Evolutionary conservation across 2,113 vertebrate genomes (phyloP).

Genomic region (Mustela nigripes): DNA sequence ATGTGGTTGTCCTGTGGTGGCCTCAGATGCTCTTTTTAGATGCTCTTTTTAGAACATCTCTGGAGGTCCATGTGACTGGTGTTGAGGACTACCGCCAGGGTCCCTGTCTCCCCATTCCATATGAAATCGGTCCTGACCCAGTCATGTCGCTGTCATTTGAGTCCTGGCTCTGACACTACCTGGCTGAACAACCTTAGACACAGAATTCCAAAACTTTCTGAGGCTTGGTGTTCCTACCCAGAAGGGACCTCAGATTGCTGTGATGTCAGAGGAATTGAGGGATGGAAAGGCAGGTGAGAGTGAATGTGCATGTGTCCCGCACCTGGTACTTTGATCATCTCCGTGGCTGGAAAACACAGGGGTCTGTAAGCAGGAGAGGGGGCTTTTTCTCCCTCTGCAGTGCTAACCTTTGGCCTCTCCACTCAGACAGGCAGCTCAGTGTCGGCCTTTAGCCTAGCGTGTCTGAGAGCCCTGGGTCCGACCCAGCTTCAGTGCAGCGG

Average conservation of each 20-base stretch:
- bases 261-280: background rate
- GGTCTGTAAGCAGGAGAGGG: background rate
- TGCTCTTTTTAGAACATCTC: slow-evolving; percentile 14
- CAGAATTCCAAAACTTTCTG: background rate
- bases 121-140: background rate
- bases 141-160: background rate
- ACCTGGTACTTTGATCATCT: background rate
- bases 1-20: background rate
- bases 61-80: background rate
- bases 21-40: background rate
- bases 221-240: background rate
- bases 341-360: background rate
- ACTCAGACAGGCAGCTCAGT: background rate
- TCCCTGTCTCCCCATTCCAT: background rate
- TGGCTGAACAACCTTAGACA: background rate
- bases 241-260: background rate
- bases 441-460: background rate
- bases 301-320: background rate
- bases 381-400: background rate
- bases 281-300: background rate
- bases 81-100: background rate
- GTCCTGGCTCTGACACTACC: background rate
- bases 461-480: background rate
- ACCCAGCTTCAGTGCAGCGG: background rate
- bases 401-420: background rate